Base-by-base conservation (phyloP, 2,888 invertebrate species). In the Dichetophora obliterata region DNA sequence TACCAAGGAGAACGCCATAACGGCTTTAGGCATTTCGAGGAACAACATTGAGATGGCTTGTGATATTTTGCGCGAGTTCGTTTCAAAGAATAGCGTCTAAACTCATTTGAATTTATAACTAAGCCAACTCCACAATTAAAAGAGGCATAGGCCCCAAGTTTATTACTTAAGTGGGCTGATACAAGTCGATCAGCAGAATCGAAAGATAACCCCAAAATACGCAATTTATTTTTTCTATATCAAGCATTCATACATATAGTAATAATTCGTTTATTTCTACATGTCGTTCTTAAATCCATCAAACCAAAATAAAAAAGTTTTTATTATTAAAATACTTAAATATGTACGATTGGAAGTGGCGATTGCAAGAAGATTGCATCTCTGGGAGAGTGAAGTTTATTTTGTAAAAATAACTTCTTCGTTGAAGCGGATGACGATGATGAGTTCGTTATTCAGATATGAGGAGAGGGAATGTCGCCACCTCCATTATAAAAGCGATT, bases 11-110 rank as follows among this genome's bases (percentile, higher is more conserved):
- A 95, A 96, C 68, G 98, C 97, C 3, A 95, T 97, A 69, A 92
- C 97, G 82, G 98, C 98, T 5, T 91, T 98, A 82, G 95, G 96
- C 78, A 97, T 98, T 84, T 96, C 97, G 1, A 92, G 96, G 77
- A 98, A 98, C 90, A 96, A 98, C 89, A 92, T 98, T 75, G 96
- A 96, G 88, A 98, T 98, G 97, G 98, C 98, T 66, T 95, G 97
- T 90, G 97, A 98, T 88, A 97, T 97, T 86, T 90, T 97, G 82
- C 95, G 96, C 88, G 96, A 97, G 88, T 97, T 97, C 89, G 96
- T 95, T 68, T 92, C 93, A 68, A 93, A 93, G 84, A 89, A 86
- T 83, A 88, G 88, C 82, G 85, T 85, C 82, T 88, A 82, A 84
- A 81, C 78, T 70, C 52, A 77, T 11, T 43, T 43, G 3, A 43